Percentiles rank a stretch among this genome's conserved stretches.
Evolutionary conservation across 2,113 vertebrate species (phyloP).

Genomic region (Platysteira castanea): DNA sequence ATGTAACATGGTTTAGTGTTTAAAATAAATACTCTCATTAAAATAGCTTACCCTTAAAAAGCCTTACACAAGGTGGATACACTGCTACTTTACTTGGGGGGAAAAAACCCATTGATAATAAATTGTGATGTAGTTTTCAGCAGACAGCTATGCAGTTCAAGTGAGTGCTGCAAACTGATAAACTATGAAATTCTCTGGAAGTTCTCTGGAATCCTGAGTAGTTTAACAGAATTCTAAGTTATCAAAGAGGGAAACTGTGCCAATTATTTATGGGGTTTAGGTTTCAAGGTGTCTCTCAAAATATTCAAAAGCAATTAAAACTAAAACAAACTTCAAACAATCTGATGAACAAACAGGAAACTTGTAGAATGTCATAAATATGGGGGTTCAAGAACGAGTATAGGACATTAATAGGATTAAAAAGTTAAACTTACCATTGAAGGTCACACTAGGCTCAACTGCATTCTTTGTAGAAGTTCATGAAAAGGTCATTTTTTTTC

Average conservation of each 20-base stretch:
- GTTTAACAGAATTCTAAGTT: neutral
- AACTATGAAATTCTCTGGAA: neutral
- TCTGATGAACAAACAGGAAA: neutral
- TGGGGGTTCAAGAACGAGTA: neutral
- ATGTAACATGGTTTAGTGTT: neutral
- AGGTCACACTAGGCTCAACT: neutral
- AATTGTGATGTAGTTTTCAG: neutral
- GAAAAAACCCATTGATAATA: neutral
- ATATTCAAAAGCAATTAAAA: neutral
- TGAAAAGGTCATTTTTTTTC: neutral
- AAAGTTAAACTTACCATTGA: slow-evolving; percentile 25
- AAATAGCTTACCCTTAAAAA: neutral
- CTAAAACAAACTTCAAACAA: neutral
- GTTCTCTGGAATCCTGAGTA: neutral
- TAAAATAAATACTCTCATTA: neutral
- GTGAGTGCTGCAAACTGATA: neutral
- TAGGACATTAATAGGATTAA: neutral
- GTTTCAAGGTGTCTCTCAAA: neutral
- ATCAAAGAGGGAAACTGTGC: neutral
- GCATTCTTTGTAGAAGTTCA: neutral
- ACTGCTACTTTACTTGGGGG: neutral
- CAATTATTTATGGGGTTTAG: neutral
- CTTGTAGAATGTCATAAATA: neutral
- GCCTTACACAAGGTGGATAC: neutral
- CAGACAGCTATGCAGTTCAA: neutral